Percentiles rank a stretch among this genome's conserved stretches.
Evolutionary conservation across 1,140 invertebrate genomes (phyloP).

Genomic region (Grapholita molesta): DNA sequence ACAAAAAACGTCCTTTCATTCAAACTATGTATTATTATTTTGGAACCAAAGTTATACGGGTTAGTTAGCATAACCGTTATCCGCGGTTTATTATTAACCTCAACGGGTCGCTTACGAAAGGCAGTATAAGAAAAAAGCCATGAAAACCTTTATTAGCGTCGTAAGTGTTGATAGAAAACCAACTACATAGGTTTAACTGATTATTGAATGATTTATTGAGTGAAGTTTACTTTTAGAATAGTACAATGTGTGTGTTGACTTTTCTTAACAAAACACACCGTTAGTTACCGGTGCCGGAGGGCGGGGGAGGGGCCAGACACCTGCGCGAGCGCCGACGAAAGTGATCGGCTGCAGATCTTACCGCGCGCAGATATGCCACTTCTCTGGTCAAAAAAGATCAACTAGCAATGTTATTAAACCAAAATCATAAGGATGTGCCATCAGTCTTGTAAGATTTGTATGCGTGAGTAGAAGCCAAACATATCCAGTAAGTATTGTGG

Average conservation of each 20-base stretch:
- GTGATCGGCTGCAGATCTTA: slow-evolving; percentile 35
- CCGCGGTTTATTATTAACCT: background rate
- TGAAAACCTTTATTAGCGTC: background rate
- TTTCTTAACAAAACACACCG: slow-evolving; percentile 63
- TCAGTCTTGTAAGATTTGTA: too few species aligned
- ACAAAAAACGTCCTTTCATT: background rate
- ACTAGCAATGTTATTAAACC: background rate
- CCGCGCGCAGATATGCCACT: background rate
- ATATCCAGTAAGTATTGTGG: too few species aligned
- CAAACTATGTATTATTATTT: background rate
- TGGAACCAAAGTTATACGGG: background rate
- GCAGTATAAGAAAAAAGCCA: background rate
- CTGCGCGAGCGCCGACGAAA: slow-evolving; percentile 52
- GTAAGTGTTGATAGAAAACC: background rate
- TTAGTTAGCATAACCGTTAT: slow-evolving; percentile 10
- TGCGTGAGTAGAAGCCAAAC: too few species aligned
- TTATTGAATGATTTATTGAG: slow-evolving; percentile 14
- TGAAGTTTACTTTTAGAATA: slow-evolving; percentile 15
- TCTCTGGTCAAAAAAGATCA: background rate
- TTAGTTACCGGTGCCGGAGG: slow-evolving; percentile 32
- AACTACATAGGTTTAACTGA: slow-evolving; percentile 9
- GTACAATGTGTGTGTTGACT: slow-evolving; percentile 37
- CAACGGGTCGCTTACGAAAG: slow-evolving; percentile 5
- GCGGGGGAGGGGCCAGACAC: slow-evolving; percentile 28
- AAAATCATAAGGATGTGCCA: too few species aligned